Evolutionary conservation across 2,113 vertebrate species (phyloP).

Genomic region (Ochotona princeps): DNA sequence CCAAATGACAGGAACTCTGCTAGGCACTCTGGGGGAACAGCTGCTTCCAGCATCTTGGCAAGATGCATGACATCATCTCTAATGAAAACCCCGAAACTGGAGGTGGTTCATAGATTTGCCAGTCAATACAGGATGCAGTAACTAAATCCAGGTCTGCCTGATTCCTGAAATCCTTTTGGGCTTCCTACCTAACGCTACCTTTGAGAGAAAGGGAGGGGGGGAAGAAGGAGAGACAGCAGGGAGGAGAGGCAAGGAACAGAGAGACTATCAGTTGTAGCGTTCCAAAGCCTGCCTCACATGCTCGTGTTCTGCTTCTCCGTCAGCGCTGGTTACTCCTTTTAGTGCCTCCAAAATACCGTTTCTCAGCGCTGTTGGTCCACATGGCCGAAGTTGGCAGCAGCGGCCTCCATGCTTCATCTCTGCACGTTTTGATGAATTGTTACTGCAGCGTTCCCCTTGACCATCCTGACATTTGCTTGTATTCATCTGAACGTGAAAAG

Average conservation of each 20-base stretch:
- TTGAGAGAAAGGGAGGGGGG: background rate
- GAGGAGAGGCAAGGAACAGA: no score
- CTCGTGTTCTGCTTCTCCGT: background rate
- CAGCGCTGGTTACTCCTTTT: background rate
- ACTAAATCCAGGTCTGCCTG: background rate
- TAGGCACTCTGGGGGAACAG: background rate
- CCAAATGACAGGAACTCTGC: background rate
- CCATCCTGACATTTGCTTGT: background rate
- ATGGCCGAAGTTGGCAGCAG: background rate
- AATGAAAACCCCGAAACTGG: background rate
- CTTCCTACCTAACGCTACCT: background rate
- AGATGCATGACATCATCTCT: background rate
- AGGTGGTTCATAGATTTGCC: background rate
- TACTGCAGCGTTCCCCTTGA: slow-evolving; percentile 36
- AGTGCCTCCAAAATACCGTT: background rate
- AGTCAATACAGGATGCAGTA: background rate
- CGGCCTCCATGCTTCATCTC: slow-evolving; percentile 6
- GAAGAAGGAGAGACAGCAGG: no score
- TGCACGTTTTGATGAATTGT: slow-evolving; percentile 35
- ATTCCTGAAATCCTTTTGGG: background rate
- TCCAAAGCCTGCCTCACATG: background rate
- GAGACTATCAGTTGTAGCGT: background rate
- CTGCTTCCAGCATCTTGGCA: background rate
- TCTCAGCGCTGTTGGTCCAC: background rate
- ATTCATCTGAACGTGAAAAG: background rate